These are phyloP conservation scores for Lasioglossum malachurum DNA, from an alignment of 2,888 invertebrate genomes.

Conservation along the genomic window DNA sequence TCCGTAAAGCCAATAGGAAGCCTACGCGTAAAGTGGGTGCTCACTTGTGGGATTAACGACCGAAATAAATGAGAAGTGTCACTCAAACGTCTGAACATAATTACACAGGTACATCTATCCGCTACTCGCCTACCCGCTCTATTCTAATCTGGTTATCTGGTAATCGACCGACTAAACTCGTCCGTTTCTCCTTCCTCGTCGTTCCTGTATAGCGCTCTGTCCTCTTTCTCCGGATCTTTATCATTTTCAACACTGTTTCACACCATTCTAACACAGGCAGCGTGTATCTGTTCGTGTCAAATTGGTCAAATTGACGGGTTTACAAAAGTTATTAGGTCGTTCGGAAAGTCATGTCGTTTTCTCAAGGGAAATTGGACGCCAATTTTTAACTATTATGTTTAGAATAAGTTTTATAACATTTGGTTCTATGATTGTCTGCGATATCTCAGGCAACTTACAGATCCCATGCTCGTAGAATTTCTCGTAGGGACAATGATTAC, in stretches of 20 bases:
- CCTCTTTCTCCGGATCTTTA: not conserved
- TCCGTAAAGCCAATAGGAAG: constrained; percentile 18
- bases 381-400: no score
- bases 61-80: constrained; percentile 81
- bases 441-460: no score
- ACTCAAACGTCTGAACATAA: constrained; percentile 80
- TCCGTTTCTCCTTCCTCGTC: constrained; percentile 11
- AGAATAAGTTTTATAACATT: no score
- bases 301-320: not conserved
- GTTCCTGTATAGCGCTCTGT: not conserved
- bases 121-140: constrained; percentile 68
- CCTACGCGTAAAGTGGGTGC: constrained; percentile 27
- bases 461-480: no score
- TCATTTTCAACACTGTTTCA: not conserved
- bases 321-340: not conserved
- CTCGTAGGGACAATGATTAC: no score
- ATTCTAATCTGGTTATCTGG: constrained; percentile 78
- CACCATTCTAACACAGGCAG: not conserved
- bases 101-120: constrained; percentile 71
- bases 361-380: no score
- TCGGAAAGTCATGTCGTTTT: no score
- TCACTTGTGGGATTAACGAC: constrained; percentile 56
- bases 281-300: not conserved
- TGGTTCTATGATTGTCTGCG: no score
- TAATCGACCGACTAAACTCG: constrained; percentile 63